Base-by-base conservation (phyloP, 2,113 vertebrate genomes). In the Phalacrocorax aristotelis region DNA sequence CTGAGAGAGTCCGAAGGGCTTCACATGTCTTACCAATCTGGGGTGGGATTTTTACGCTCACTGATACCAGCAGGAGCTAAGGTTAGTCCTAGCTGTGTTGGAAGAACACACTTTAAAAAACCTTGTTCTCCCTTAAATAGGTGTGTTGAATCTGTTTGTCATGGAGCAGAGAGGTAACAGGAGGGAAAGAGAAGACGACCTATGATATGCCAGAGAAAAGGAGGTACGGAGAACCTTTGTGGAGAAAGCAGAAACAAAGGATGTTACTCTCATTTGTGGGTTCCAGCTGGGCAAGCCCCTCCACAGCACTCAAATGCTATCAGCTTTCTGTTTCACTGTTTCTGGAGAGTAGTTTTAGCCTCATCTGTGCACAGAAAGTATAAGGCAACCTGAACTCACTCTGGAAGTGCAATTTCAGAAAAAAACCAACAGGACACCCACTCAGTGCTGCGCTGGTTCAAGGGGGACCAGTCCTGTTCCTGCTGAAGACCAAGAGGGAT, bases 221-320 rank as follows among this genome's bases (percentile, higher is more conserved):
- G 27, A 77, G 12, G 29, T 19, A 25, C 42, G 26, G 15, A 32
- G 52, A 62, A 11, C 27, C 15, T 70, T 40, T 5, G 32, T 34
- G 62, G 52, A 27, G 48, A 30, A 78, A 42, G 25, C 19, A 55
- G 48, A 62, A 90, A 54, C 22, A 55, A 48, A 64, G n/a, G 21
- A 6, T 11, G 27, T 10, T 15, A 48, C 54, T 60, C 10, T 75
- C 2, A 68, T 22, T 14, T 0, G 0, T 2, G 11, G 25, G 36
- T 49, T 61, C 61, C 42, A 60, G 26, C 19, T 5, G 11, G 68
- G 12, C n/a, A 40, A 40, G 44, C 18, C 21, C 29, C 36, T 92
- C 57, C 57, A 16, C 16, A 57, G 84, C 58, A 26, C 48, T 26
- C 27, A 46, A 17, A 79, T 13, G 34, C 36, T 30, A 22, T 4